A percentile compares a stretch with the other conserved stretches of the same genome.
Evolutionary conservation across 2,797 vertebrate genomes (phyloP).

Genomic region (Acrocephalus scirpaceus): DNA sequence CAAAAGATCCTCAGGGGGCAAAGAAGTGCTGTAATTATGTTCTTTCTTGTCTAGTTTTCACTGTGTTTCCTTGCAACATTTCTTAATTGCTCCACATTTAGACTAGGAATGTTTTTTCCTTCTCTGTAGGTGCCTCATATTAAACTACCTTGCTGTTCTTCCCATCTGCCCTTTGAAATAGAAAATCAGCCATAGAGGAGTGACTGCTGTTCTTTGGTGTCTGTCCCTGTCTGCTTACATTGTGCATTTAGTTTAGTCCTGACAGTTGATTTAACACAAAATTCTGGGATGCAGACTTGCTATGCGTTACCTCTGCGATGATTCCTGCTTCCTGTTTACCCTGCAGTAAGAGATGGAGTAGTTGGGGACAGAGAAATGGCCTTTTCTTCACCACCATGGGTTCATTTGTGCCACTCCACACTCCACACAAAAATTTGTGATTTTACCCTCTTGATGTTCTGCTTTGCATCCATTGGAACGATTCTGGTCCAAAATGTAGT

Average conservation of each 20-base stretch:
- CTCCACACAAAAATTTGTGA: not conserved
- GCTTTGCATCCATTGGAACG: not conserved
- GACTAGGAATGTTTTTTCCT: not conserved
- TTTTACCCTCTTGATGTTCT: not conserved
- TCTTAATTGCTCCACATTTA: not conserved
- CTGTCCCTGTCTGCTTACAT: not conserved
- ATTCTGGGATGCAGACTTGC: not conserved
- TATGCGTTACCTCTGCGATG: accelerated
- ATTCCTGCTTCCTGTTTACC: not conserved
- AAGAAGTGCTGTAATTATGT: not conserved
- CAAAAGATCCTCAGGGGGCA: not conserved
- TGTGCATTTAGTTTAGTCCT: not conserved
- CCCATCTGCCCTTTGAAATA: not conserved
- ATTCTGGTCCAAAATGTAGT: not conserved
- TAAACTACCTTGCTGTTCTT: not conserved
- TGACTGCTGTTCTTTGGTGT: not conserved
- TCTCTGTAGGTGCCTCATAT: not conserved
- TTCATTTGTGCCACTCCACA: not conserved
- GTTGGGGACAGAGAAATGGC: not conserved
- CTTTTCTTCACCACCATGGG: not conserved
- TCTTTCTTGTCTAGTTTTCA: not conserved
- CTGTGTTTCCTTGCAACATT: not conserved
- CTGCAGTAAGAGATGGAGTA: not conserved
- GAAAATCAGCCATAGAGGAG: not conserved
- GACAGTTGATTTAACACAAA: not conserved